A percentile compares a stretch with the other conserved stretches of the same genome.
Conservation (phyloP, 2,888 invertebrate species). For the Tachina fera region DNA sequence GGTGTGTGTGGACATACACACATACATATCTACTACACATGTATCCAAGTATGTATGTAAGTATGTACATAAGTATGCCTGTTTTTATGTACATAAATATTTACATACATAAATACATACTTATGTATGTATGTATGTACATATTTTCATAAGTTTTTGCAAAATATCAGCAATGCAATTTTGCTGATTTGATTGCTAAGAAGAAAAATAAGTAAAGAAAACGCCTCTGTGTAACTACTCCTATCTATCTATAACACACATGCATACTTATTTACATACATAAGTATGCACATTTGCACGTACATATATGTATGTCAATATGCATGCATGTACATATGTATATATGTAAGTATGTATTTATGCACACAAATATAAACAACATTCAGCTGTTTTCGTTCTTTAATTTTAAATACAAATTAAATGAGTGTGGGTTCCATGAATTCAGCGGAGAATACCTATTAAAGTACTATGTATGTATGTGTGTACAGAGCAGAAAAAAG, state of each 20-base stretch:
- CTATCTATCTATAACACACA: too few species aligned
- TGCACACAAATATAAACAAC: background rate
- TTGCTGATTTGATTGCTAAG: slow-evolving; percentile 4
- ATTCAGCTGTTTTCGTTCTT: slow-evolving; percentile 24
- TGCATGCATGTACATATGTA: too few species aligned
- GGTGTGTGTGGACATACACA: slow-evolving; percentile 29
- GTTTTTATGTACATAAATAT: slow-evolving; percentile 38
- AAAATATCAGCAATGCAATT: slow-evolving; percentile 1
- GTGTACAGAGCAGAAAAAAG: slow-evolving; percentile 14
- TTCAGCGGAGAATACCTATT: slow-evolving; percentile 14
- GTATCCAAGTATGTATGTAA: too few species aligned
- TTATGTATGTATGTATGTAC: background rate
- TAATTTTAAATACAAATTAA: slow-evolving; percentile 23
- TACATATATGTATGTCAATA: too few species aligned
- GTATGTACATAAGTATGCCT: too few species aligned
- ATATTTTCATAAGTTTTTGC: background rate
- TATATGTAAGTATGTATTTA: too few species aligned
- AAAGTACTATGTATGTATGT: background rate
- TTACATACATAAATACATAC: slow-evolving; percentile 15
- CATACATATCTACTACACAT: slow-evolving; percentile 2
- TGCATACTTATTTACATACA: too few species aligned
- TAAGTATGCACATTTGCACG: too few species aligned
- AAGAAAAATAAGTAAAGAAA: slow-evolving; percentile 12
- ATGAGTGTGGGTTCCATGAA: slow-evolving; percentile 32
- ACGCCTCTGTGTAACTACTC: slow-evolving; percentile 10